Conservation (phyloP, 2,888 invertebrate genomes). For the Argynnis bischoffii region DNA sequence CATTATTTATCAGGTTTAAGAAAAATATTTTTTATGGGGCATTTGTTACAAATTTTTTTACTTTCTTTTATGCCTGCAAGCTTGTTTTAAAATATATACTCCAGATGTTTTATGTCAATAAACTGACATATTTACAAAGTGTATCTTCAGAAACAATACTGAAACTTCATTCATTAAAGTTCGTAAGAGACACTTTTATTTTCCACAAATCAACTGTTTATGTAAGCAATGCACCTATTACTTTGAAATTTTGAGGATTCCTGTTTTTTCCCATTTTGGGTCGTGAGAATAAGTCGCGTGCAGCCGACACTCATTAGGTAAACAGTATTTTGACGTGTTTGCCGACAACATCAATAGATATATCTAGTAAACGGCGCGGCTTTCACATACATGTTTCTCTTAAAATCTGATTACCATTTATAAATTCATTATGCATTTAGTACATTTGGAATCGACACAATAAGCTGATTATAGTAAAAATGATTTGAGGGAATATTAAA, state of each 20-base stretch:
- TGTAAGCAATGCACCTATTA: constrained; percentile 76
- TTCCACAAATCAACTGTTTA: constrained; percentile 70
- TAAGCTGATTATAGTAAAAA: not conserved
- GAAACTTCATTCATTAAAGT: constrained; percentile 38
- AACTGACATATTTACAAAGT: no score
- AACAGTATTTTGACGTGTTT: constrained; percentile 68
- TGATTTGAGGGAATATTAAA: constrained; percentile 44
- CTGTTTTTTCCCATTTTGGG: constrained; percentile 63
- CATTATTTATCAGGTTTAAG: no score
- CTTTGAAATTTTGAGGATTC: constrained; percentile 69
- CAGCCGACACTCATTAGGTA: constrained; percentile 71
- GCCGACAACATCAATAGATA: constrained; percentile 46
- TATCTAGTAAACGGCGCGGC: constrained; percentile 38
- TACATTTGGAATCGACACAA: not conserved
- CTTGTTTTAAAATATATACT: no score
- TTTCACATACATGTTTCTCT: constrained; percentile 29
- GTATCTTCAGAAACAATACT: not conserved
- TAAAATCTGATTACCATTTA: not conserved
- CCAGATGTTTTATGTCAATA: not conserved
- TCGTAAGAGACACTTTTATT: constrained; percentile 51
- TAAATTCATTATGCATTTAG: not conserved
- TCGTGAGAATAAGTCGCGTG: constrained; percentile 76
- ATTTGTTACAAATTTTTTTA: no score
- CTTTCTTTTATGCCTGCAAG: no score
- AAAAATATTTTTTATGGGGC: no score